Conservation (phyloP, 2,888 invertebrate species). For the Lepidocyrtoides sp. region DNA sequence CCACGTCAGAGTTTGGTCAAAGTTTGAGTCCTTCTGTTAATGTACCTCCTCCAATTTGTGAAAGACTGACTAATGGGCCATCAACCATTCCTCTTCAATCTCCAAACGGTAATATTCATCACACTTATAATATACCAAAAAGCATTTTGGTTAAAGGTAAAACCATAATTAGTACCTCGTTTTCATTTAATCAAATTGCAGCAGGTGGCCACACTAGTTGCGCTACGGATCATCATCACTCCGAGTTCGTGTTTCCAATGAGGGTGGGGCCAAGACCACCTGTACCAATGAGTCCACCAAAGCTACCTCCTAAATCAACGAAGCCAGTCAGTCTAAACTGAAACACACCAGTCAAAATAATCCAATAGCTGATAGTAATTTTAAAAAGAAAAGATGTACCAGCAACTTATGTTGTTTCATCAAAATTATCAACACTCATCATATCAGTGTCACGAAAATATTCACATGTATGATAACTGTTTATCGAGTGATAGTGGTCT, state of each 20-base stretch:
- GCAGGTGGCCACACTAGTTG: conserved; percentile 70
- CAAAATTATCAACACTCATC: not conserved
- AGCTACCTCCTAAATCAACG: conserved; percentile 81
- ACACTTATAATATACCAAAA: not conserved
- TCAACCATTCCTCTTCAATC: conserved; percentile 76
- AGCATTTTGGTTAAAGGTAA: not conserved
- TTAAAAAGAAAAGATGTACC: too few relatives aligned
- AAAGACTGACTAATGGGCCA: conserved; percentile 84
- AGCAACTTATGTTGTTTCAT: not conserved
- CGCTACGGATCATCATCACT: conserved; percentile 70
- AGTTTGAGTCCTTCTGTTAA: conserved; percentile 76
- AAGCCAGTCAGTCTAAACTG: conserved; percentile 78
- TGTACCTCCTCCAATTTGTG: conserved; percentile 73
- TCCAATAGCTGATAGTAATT: not conserved
- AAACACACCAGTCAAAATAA: conserved; percentile 60
- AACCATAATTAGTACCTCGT: not conserved
- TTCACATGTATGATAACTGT: not conserved
- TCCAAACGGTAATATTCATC: conserved; percentile 66
- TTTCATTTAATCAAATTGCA: too few relatives aligned
- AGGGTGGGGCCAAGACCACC: conserved; percentile 62
- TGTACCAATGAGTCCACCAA: conserved; percentile 78
- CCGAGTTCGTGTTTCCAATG: conserved; percentile 69
- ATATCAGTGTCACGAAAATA: conserved; percentile 4
- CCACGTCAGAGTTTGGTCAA: conserved; percentile 80
- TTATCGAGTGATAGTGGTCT: not conserved